A percentile compares a stretch with the other conserved stretches of the same genome.
phyloP scores from a whole-genome alignment of 2,797 vertebrate genomes.

The Jordanella pulchra region DNA sequence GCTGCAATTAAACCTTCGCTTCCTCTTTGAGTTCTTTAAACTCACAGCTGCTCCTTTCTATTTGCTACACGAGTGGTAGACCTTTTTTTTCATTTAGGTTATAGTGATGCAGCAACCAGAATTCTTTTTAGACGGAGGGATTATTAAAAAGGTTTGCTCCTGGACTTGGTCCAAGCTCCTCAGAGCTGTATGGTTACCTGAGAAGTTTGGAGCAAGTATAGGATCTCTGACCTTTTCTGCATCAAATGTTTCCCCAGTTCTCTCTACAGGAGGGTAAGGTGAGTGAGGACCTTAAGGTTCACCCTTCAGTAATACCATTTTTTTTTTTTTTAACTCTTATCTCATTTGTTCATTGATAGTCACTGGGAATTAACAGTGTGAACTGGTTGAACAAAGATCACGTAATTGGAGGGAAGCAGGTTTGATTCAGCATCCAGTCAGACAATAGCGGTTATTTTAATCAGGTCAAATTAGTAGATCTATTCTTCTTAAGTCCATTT shows the following conservation, averaged over 20 bases:
- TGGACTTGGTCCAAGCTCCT: constrained; percentile 87
- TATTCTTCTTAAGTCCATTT: neutral
- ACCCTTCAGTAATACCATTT: neutral
- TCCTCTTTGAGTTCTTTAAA: constrained; percentile 77
- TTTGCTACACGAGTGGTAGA: constrained; percentile 10
- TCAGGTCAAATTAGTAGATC: neutral
- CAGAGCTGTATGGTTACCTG: constrained; percentile 73
- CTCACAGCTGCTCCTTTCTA: constrained; percentile 31
- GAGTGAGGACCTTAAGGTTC: neutral
- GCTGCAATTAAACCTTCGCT: constrained; percentile 59
- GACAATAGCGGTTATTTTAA: neutral
- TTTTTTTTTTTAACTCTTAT: neutral
- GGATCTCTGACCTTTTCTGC: constrained; percentile 67
- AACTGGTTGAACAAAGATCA: neutral
- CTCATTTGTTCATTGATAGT: neutral
- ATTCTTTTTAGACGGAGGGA: neutral
- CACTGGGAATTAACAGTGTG: neutral
- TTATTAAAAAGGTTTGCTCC: constrained; percentile 64
- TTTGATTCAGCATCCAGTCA: neutral
- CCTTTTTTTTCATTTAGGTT: neutral
- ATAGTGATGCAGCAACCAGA: neutral
- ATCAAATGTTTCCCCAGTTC: neutral
- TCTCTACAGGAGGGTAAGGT: neutral
- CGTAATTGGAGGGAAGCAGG: neutral
- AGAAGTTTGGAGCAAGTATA: constrained; percentile 82